These are phyloP conservation scores for Psilopogon haemacephalus DNA, from an alignment of 2,113 vertebrate genomes.

Conservation along the genomic window DNA sequence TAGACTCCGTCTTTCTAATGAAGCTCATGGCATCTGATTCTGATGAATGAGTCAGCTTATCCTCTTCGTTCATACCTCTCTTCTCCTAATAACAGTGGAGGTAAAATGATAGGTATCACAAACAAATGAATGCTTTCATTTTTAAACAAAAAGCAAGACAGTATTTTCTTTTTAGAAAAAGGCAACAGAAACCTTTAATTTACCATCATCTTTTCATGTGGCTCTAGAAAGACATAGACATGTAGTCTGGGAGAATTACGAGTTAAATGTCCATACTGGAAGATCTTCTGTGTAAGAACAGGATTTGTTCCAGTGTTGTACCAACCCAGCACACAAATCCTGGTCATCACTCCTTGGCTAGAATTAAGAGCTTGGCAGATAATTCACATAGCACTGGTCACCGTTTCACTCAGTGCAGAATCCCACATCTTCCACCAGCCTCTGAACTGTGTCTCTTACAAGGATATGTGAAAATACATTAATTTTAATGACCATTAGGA, in stretches of 20 bases:
- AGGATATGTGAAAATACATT: background rate
- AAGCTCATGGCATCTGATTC: background rate
- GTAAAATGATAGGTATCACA: background rate
- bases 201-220: background rate
- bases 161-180: background rate
- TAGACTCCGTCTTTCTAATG: background rate
- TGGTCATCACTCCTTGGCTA: background rate
- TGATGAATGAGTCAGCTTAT: background rate
- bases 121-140: background rate
- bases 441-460: background rate
- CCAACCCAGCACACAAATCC: background rate
- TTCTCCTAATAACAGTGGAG: background rate
- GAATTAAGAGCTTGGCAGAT: background rate
- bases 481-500: background rate
- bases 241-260: background rate
- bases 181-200: background rate
- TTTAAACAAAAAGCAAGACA: background rate
- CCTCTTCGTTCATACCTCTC: background rate
- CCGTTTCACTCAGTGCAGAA: background rate
- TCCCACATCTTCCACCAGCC: background rate
- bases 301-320: background rate
- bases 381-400: background rate
- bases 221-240: background rate
- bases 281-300: background rate
- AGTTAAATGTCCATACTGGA: background rate